These are phyloP conservation scores for Cyprinodon variegatus DNA, from an alignment of 2,113 vertebrate species.

Conservation along the genomic window DNA sequence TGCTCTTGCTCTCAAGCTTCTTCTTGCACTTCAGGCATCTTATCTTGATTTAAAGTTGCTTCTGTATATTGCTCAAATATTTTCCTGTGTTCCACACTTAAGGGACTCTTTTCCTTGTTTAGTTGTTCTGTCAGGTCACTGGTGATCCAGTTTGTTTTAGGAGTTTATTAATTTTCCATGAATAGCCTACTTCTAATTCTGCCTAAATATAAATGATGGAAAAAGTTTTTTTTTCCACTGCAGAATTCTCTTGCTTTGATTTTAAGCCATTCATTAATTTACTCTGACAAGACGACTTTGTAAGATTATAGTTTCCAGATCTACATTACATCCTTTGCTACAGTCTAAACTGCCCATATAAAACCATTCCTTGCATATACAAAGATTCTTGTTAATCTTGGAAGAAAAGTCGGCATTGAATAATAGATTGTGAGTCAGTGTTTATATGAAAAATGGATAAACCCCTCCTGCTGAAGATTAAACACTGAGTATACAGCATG, in stretches of 20 bases:
- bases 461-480: not conserved
- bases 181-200: slow-evolving; percentile 3
- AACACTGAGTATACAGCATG: slow-evolving; percentile 7
- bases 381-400: slow-evolving; percentile 1
- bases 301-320: not conserved
- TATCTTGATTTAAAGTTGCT: too few species aligned
- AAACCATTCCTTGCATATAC: not conserved
- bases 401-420: slow-evolving; percentile 7
- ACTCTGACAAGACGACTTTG: not conserved
- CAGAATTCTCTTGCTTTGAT: not conserved
- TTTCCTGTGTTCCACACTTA: too few species aligned
- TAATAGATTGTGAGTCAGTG: slow-evolving; percentile 6
- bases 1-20: too few species aligned
- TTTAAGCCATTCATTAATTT: slow-evolving; percentile 1
- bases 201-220: slow-evolving; percentile 4
- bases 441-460: slow-evolving; percentile 20
- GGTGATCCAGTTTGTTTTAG: too few species aligned
- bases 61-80: too few species aligned
- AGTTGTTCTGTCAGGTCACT: too few species aligned
- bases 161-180: not conserved
- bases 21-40: too few species aligned
- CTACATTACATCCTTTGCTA: not conserved
- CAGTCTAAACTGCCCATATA: not conserved
- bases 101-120: too few species aligned
- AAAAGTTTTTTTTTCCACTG: not conserved